A percentile compares a stretch with the other conserved stretches of the same genome.
phyloP scores from a whole-genome alignment of 2,797 vertebrate genomes.

The Balearica regulorum region DNA sequence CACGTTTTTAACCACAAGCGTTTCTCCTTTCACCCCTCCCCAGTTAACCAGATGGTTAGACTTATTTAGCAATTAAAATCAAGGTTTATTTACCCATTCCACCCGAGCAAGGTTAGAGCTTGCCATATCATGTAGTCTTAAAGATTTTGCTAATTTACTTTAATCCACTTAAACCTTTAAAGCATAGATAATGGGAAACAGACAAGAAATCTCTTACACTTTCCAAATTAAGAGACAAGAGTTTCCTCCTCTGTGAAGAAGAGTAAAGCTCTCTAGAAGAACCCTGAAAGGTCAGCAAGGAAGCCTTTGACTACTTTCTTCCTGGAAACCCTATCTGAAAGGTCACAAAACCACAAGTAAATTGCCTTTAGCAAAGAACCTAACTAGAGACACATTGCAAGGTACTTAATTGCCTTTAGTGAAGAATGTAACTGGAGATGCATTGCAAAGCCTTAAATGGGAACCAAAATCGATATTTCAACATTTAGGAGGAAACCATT shows the following conservation, averaged over 20 bases:
- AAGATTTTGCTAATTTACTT: conserved; percentile 69
- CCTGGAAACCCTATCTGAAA: conserved; percentile 60
- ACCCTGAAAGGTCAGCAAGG: conserved; percentile 53
- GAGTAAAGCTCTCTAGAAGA: conserved; percentile 19
- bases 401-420: conserved; percentile 36
- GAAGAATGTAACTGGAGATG: conserved; percentile 38
- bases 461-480: conserved; percentile 48
- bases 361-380: conserved; percentile 47
- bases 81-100: conserved; percentile 2
- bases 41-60: conserved; percentile 20
- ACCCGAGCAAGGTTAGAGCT: background rate
- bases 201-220: conserved; percentile 40
- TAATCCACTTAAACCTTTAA: conserved; percentile 72
- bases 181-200: conserved; percentile 43
- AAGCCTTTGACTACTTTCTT: conserved; percentile 45
- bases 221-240: conserved; percentile 43
- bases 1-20: background rate
- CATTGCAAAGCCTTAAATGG: conserved; percentile 19
- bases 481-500: conserved; percentile 19
- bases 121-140: conserved; percentile 28
- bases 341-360: conserved; percentile 53
- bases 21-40: conserved; percentile 5
- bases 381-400: conserved; percentile 36
- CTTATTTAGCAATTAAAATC: conserved; percentile 50
- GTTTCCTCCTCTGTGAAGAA: conserved; percentile 1